Evolutionary conservation across 2,797 vertebrate species (phyloP).

Genomic region (Fistularia tabacaria): DNA sequence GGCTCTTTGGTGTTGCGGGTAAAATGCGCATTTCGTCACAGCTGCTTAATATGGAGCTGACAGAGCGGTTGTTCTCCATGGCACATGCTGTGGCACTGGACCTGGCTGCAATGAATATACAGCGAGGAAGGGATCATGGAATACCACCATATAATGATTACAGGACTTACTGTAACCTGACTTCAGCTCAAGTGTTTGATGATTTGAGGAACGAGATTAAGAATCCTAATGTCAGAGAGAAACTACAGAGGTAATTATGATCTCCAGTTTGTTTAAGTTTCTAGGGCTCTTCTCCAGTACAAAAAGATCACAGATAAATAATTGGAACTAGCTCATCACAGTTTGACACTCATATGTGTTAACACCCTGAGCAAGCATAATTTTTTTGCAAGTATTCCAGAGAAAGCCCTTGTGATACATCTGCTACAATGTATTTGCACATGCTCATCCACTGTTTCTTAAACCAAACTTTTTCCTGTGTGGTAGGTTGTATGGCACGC

Average conservation of each 20-base stretch:
- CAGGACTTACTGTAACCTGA: constrained; percentile 94
- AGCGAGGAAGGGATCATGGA: constrained; percentile 94
- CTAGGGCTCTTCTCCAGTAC: not conserved
- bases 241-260: constrained; percentile 81
- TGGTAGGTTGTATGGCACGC: constrained; percentile 87
- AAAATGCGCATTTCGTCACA: constrained; percentile 94
- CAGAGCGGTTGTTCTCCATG: constrained; percentile 96
- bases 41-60: constrained; percentile 93
- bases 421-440: not conserved
- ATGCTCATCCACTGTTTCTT: not conserved
- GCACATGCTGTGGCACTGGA: constrained; percentile 94
- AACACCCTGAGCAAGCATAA: too few species aligned
- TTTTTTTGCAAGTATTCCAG: too few species aligned
- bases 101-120: constrained; percentile 96
- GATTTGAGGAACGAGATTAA: constrained; percentile 94
- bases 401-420: too few species aligned
- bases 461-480: constrained; percentile 5
- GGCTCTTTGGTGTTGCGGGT: constrained; percentile 90
- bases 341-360: not conserved
- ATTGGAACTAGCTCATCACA: not conserved
- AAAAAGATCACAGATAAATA: not conserved
- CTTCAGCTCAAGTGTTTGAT: constrained; percentile 86
- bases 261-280: not conserved
- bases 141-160: constrained; percentile 96
- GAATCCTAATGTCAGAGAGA: constrained; percentile 87